phyloP scores from a whole-genome alignment of 1,140 invertebrate genomes.

The Papilio polyxenes region DNA sequence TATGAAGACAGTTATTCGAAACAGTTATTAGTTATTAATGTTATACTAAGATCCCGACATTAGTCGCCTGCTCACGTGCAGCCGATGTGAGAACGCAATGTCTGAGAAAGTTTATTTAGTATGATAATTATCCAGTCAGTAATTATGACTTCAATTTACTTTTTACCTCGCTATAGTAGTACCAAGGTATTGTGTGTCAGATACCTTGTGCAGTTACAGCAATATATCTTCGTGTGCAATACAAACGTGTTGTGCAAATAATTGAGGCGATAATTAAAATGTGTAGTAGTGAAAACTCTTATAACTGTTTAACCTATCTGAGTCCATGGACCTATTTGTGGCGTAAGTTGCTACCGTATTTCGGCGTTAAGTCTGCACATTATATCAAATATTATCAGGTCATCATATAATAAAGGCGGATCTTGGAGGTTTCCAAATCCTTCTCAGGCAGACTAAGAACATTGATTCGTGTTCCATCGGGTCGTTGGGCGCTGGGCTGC shows the following conservation, averaged over 20 bases:
- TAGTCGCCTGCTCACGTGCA: slow-evolving; percentile 31
- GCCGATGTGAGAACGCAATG: slow-evolving; percentile 56
- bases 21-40: slow-evolving; percentile 37
- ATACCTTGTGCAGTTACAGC: slow-evolving; percentile 54
- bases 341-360: too few relatives aligned
- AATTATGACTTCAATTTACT: slow-evolving; percentile 72
- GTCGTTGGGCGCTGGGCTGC: too few relatives aligned
- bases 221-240: background rate
- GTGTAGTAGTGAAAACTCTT: background rate
- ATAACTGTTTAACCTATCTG: background rate
- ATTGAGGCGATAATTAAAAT: background rate
- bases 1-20: slow-evolving; percentile 21
- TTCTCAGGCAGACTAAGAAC: background rate
- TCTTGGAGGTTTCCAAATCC: background rate
- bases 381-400: too few relatives aligned
- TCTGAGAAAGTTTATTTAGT: slow-evolving; percentile 65
- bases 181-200: slow-evolving; percentile 60
- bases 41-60: slow-evolving; percentile 51
- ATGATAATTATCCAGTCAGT: slow-evolving; percentile 57
- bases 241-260: background rate
- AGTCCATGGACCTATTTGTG: too few relatives aligned
- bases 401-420: too few relatives aligned
- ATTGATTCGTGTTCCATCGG: background rate
- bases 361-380: too few relatives aligned
- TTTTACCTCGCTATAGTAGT: slow-evolving; percentile 63